Evolutionary conservation across 1,140 invertebrate genomes (phyloP).

Genomic region (Eubasilissa regina): DNA sequence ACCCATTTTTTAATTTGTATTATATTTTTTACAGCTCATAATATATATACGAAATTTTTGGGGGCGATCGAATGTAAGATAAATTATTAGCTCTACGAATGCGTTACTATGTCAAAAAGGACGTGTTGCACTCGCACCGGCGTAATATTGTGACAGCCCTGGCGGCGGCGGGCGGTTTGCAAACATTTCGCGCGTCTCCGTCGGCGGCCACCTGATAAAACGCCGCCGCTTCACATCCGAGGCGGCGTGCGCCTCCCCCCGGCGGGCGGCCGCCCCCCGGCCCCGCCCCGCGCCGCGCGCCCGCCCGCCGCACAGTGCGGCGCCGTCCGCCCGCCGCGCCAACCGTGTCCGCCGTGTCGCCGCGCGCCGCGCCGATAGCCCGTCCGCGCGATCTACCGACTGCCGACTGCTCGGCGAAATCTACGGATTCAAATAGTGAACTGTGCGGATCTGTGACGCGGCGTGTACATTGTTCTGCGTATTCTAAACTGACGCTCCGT

Average conservation of each 20-base stretch:
- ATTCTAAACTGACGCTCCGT: neutral
- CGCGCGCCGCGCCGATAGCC: neutral
- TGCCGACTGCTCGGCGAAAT: neutral
- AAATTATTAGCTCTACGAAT: too few relatives aligned
- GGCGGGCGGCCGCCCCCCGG: constrained; percentile 7
- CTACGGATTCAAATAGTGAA: neutral
- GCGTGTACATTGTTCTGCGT: constrained; percentile 11
- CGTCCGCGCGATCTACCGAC: neutral
- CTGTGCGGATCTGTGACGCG: constrained; percentile 31
- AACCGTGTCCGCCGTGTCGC: constrained; percentile 20
- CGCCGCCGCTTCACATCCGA: constrained; percentile 27
- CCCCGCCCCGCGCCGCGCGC: neutral
- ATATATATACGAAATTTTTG: too few relatives aligned
- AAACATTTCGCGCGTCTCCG: constrained; percentile 45
- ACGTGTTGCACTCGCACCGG: too few relatives aligned
- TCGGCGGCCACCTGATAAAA: constrained; percentile 44
- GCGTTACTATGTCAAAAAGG: too few relatives aligned
- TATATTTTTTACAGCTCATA: too few relatives aligned
- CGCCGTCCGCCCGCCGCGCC: constrained; percentile 42
- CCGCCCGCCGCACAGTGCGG: constrained; percentile 25
- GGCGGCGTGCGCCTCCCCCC: constrained; percentile 18
- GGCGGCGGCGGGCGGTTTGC: constrained; percentile 40
- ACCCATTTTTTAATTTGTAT: too few relatives aligned
- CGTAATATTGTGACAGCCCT: neutral
- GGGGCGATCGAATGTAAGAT: too few relatives aligned